These are phyloP conservation scores for Xiphophorus birchmanni DNA, from an alignment of 2,797 vertebrate species.

Conservation along the genomic window DNA sequence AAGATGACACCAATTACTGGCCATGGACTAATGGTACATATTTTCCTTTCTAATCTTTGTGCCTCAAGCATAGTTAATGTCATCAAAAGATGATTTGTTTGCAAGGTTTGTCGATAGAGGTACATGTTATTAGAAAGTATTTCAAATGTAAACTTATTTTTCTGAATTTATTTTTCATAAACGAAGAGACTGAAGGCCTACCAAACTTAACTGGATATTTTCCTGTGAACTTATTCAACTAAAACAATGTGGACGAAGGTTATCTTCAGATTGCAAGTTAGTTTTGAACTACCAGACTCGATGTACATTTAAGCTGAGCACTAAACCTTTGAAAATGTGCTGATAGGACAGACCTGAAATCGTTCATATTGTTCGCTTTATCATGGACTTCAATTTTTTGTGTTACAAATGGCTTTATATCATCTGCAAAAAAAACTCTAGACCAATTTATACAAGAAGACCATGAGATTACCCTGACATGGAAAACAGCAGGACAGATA, in stretches of 20 bases:
- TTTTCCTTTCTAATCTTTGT: background rate
- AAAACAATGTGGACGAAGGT: background rate
- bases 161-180: background rate
- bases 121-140: background rate
- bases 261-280: background rate
- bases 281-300: background rate
- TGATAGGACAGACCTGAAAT: constrained; percentile 4
- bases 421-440: constrained; percentile 16
- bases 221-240: background rate
- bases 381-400: too few species aligned
- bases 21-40: background rate
- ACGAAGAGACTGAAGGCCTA: background rate
- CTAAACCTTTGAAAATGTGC: background rate
- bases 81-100: background rate
- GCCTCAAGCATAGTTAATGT: background rate
- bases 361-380: too few species aligned
- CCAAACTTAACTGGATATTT: background rate
- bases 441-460: background rate
- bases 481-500: background rate
- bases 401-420: too few species aligned
- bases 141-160: background rate
- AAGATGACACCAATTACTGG: background rate
- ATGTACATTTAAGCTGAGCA: background rate
- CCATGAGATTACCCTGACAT: background rate
- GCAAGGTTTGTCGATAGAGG: background rate